Conservation (phyloP, 64 coral and sea anemone species). For the Porites lutea region DNA sequence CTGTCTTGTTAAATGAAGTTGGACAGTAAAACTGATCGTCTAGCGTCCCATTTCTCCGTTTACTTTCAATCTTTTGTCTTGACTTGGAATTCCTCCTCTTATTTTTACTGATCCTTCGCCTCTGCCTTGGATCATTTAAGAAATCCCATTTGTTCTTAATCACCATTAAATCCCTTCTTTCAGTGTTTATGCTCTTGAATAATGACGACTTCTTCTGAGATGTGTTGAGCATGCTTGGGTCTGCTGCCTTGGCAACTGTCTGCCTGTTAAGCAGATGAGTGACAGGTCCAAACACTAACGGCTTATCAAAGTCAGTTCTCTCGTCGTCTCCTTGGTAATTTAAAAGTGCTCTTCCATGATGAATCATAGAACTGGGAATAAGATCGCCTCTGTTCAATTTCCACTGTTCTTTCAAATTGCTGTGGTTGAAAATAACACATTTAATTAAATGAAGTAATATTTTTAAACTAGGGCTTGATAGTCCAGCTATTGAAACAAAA, state of each 20-base stretch:
- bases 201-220: conserved; percentile 52
- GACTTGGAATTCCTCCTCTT: conserved; percentile 15
- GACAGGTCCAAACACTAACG: conserved; percentile 55
- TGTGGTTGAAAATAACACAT: neutral
- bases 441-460: too few relatives aligned
- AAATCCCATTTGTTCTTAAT: conserved; percentile 77
- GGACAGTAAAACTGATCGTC: conserved; percentile 49
- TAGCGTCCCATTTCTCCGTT: conserved; percentile 39
- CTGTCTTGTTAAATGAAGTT: conserved; percentile 70
- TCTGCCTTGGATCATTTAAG: conserved; percentile 50
- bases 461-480: too few relatives aligned
- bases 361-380: conserved; percentile 51
- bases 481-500: too few relatives aligned
- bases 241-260: conserved; percentile 41
- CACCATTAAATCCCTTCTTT: conserved; percentile 69
- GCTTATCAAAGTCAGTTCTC: conserved; percentile 3
- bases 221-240: conserved; percentile 66
- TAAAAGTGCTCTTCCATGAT: conserved; percentile 88
- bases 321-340: conserved; percentile 72
- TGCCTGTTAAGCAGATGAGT: conserved; percentile 25
- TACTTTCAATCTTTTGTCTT: conserved; percentile 41
- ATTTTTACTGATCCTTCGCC: conserved; percentile 33
- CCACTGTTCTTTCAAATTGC: conserved; percentile 81
- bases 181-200: neutral
- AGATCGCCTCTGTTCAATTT: conserved; percentile 70